phyloP scores from a whole-genome alignment of 2,113 vertebrate genomes.

The Rattus norvegicus region DNA sequence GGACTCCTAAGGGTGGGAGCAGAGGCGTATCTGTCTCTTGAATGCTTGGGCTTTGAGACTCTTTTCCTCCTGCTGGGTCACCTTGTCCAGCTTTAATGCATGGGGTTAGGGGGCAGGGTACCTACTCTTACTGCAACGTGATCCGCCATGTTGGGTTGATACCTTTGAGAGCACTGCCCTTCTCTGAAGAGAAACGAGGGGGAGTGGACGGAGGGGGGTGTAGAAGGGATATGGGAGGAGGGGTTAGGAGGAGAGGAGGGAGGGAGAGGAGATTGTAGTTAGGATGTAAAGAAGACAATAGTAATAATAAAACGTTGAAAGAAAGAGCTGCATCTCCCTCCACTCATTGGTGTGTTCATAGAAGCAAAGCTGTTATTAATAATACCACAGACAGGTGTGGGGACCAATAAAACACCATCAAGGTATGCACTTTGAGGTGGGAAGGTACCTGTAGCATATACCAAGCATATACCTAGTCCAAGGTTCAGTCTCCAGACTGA shows the following conservation, averaged over 20 bases:
- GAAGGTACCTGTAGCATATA: neutral
- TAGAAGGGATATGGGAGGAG: neutral
- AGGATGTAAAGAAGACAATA: neutral
- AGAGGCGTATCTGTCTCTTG: neutral
- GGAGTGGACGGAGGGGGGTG: neutral
- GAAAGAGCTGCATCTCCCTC: neutral
- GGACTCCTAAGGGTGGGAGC: neutral
- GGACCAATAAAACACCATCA: neutral
- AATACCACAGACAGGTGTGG: neutral
- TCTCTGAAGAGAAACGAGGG: neutral
- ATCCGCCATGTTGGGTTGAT: neutral
- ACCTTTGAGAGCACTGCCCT: neutral
- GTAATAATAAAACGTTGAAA: neutral
- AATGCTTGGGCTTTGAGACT: neutral
- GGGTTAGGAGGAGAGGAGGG: neutral
- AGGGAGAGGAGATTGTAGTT: neutral
- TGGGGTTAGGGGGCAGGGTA: neutral
- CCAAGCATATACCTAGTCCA: too few species aligned
- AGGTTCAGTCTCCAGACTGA: neutral
- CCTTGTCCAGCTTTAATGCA: neutral
- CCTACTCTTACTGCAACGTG: neutral
- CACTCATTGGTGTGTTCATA: neutral
- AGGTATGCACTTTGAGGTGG: neutral
- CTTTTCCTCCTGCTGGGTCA: neutral
- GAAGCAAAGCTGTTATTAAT: neutral